phyloP scores from a whole-genome alignment of 2,888 invertebrate genomes.

The Dryobota labecula region DNA sequence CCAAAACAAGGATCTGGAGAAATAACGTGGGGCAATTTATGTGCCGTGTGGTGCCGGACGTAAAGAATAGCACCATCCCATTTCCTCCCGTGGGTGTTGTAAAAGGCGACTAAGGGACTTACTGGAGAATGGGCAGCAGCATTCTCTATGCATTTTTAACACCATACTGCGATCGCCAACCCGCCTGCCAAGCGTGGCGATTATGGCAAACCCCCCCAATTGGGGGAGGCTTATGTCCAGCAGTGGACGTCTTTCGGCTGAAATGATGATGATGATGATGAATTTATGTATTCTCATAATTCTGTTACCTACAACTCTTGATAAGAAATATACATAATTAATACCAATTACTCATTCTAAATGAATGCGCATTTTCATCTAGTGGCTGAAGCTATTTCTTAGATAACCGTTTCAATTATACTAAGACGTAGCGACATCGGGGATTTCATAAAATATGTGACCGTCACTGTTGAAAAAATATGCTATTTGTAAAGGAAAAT shows the following conservation, averaged over 20 bases:
- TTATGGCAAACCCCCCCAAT: no score
- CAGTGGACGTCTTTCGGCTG: no score
- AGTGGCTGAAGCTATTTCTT: constrained; percentile 30
- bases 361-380: constrained; percentile 23
- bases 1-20: not conserved
- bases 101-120: no score
- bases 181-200: no score
- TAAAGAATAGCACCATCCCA: no score
- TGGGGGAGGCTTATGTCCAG: no score
- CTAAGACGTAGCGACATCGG: constrained; percentile 44
- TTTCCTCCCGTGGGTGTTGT: no score
- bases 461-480: constrained; percentile 32
- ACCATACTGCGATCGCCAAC: no score
- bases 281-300: not conserved
- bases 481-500: constrained; percentile 41
- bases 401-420: constrained; percentile 39
- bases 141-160: no score
- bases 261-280: no score
- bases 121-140: no score
- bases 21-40: not conserved
- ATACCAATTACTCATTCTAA: not conserved
- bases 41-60: no score
- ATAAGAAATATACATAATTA: constrained; percentile 27
- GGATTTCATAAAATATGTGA: constrained; percentile 51
- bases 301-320: not conserved